These are phyloP conservation scores for Plagodis pulveraria DNA, from an alignment of 2,888 invertebrate genomes.

Conservation along the genomic window DNA sequence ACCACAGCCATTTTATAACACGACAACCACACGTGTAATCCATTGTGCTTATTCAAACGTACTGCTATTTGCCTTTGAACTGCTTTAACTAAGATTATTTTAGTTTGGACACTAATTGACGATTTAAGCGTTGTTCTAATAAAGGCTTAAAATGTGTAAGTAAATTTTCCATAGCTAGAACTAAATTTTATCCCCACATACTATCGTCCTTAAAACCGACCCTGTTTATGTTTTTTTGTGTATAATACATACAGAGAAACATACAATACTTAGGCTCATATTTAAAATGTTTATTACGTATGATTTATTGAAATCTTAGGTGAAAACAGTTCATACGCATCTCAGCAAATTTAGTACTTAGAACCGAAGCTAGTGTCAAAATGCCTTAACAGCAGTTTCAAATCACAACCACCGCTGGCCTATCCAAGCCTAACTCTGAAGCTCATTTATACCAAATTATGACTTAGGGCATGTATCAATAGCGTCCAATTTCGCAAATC, in stretches of 20 bases:
- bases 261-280: no score
- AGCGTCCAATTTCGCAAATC: constrained; percentile 45
- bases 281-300: no score
- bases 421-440: constrained; percentile 59
- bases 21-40: constrained; percentile 59
- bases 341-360: constrained; percentile 51
- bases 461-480: constrained; percentile 41
- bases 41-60: constrained; percentile 66
- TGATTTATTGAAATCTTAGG: neutral
- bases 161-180: neutral
- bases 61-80: constrained; percentile 38
- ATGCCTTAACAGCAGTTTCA: constrained; percentile 54
- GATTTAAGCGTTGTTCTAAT: no score
- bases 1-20: constrained; percentile 73
- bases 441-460: constrained; percentile 58
- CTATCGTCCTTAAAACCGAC: neutral
- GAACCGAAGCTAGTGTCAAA: constrained; percentile 51
- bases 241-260: no score
- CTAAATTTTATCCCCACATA: neutral
- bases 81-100: constrained; percentile 26
- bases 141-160: no score
- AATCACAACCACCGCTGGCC: constrained; percentile 72
- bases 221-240: neutral
- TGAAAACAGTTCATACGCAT: constrained; percentile 47
- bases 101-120: neutral